Base-by-base conservation (phyloP, 2,113 vertebrate species). In the Tursiops truncatus region DNA sequence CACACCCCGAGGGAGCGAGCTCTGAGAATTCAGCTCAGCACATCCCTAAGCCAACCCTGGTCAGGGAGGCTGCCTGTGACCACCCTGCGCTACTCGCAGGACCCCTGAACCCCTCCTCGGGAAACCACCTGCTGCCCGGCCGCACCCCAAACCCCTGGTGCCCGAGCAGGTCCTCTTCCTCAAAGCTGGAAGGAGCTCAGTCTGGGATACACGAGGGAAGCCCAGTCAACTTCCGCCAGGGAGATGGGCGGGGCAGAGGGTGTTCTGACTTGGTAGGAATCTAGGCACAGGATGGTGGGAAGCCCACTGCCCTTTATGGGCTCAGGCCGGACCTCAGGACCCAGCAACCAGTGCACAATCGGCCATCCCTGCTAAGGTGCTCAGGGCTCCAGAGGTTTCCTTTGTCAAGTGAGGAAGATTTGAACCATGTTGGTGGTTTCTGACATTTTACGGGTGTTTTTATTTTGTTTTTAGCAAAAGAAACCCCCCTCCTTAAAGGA, bases 401-500 rank as follows among this genome's bases (percentile, higher is more conserved):
- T 96, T 76, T 9, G 28, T 85, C 71, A 77, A 74, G 26, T 25
- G 50, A 86, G 79, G 60, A 90, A 36, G 60, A 73, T 86, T 44
- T 50, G 60, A 93, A 63, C 82, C n/a, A 56, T 47, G n/a, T 11
- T 50, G n/a, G 85, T 80, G 36, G 79, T 62, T 95, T 97, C 47
- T 41, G 60, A 76, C 20, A 62, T 36, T 89, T 89, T 33, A 38
- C 21, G 36, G 76, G 23, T 58, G 38, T 73, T 91, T 96, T 97
- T 53, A 89, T 95, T 94, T 94, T 91, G 91, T 80, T 79, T 91
- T 79, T 63, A 86, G 80, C 8, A 36, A 73, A 89, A 87, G 74
- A 80, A 80, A 3, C 18, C 33, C 38, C 31, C 6, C 5, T 36
- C 47, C 56, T 94, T 70, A 71, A 96, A 92, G 56, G 60, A 89